Evolutionary conservation across 2,797 vertebrate species (phyloP).

Genomic region (Hypotaenidia philippensis): DNA sequence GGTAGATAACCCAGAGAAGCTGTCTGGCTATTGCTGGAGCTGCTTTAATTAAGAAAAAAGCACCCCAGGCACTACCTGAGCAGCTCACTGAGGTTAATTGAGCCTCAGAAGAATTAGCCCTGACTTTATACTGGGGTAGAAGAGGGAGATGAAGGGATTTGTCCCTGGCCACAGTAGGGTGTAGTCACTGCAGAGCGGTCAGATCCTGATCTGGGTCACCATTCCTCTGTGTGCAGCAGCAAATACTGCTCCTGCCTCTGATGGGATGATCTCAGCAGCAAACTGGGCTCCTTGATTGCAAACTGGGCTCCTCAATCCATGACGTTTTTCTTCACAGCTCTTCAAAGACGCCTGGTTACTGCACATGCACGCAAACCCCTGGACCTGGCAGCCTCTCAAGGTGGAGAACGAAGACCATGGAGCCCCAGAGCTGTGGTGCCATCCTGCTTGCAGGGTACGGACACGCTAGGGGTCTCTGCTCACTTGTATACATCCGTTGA

Average conservation of each 20-base stretch:
- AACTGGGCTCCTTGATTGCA: neutral
- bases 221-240: neutral
- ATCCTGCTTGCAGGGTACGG: constrained; percentile 93
- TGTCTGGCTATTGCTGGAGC: neutral
- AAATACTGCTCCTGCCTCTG: neutral
- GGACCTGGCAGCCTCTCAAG: constrained; percentile 96
- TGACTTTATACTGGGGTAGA: neutral
- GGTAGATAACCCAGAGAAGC: neutral
- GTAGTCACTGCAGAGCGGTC: neutral
- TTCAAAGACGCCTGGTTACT: constrained; percentile 98
- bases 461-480: fast-evolving
- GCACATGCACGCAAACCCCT: constrained; percentile 87
- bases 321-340: constrained; percentile 78
- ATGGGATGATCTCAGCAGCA: neutral
- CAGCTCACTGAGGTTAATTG: neutral
- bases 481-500: fast-evolving
- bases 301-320: neutral
- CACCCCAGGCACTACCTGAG: neutral
- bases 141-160: neutral
- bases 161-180: neutral
- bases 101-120: neutral
- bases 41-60: constrained; percentile 7
- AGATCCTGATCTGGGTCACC: neutral
- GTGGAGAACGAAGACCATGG: constrained; percentile 97
- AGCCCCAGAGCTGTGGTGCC: constrained; percentile 97